Percentiles rank a stretch among this genome's conserved stretches.
Conservation (phyloP, 1,140 invertebrate species). For the Apis cerana region DNA sequence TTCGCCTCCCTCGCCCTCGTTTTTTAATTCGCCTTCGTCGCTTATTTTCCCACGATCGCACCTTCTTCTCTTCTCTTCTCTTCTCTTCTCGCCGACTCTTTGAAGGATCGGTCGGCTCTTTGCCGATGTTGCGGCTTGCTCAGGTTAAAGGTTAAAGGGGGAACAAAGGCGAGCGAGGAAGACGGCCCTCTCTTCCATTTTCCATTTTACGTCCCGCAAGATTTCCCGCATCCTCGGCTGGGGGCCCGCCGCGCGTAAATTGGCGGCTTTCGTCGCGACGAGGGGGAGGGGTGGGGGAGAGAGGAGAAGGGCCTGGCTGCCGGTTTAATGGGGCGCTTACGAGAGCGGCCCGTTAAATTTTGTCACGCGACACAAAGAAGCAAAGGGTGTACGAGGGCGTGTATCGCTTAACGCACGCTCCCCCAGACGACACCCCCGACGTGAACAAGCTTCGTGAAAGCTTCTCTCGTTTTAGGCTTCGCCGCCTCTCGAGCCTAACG, state of each 20-base stretch:
- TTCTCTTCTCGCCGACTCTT: constrained; percentile 1
- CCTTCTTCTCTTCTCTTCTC: neutral
- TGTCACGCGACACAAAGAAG: constrained; percentile 62
- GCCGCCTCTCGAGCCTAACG: constrained; percentile 24
- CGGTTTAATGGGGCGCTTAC: constrained; percentile 65
- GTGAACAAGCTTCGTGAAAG: constrained; percentile 8
- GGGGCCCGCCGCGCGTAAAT: constrained; percentile 40
- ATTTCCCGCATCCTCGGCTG: constrained; percentile 58
- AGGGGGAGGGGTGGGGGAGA: constrained; percentile 5
- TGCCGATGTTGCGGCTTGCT: neutral
- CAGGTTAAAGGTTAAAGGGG: neutral
- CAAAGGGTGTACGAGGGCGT: constrained; percentile 55
- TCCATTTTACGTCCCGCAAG: constrained; percentile 61
- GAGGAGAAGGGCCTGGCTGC: neutral
- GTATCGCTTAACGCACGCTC: constrained; percentile 58
- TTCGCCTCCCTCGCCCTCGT: neutral
- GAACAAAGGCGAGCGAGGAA: neutral
- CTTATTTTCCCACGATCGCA: constrained; percentile 39
- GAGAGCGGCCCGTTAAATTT: constrained; percentile 61
- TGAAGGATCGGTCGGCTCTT: neutral
- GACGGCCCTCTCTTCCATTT: constrained; percentile 43
- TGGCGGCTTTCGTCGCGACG: constrained; percentile 64
- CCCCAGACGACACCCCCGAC: constrained; percentile 20
- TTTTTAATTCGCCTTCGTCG: neutral
- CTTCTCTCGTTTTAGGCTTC: constrained; percentile 40